Base-by-base conservation (phyloP, 1,140 invertebrate species). In the Aphelenchoides besseyi region DNA sequence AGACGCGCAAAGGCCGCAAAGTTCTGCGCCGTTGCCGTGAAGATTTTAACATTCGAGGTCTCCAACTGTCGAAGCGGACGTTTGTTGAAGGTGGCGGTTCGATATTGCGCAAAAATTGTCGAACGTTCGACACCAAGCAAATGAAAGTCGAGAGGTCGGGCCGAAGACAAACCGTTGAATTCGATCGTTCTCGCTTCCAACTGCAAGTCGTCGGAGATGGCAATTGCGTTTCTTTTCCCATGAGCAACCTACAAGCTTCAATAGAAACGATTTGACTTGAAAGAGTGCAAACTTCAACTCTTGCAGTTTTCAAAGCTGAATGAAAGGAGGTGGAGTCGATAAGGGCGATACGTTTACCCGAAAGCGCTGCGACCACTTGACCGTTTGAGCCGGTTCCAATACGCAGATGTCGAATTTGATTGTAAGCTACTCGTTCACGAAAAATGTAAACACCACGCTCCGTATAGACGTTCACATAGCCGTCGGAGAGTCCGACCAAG, bases 391-490 rank as follows among this genome's bases (percentile, higher is more conserved):
- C 18, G 1, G 23, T 5, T 1, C 70, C 70, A 36, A 71, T 54
- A 8, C 37, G 36, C 8, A 71, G 23, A 33, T 41, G 16, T n/a
- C 30, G n/a, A 66, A 71, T 68, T 12, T 32, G 59, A 1, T 30
- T 28, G 18, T 67, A n/a, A 0, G 70, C 32, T 29, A 71, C 61
- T 29, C 41, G 18, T 30, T 71, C 70, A 36, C 26, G 26, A 48
- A 52, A 68, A 37, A 71, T 71, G 9, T 28, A 36, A 28, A 69
- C 35, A 2, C 70, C 70, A 16, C 64, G 63, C 32, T 71, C 70
- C 9, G 62, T 71, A 36, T 69, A 71, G 30, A 71, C 53, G 33
- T 69, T 52, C 12, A 69, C 66, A 2, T 30, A 55, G 9, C 70
- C 70, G 48, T 32, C 41, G 12, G 61, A 52, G 8, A 54, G 26